Evolutionary conservation across 1,140 invertebrate genomes (phyloP), one percentile per base, ranked within the genome.

Genomic region (Brachionus sp.): DNA sequence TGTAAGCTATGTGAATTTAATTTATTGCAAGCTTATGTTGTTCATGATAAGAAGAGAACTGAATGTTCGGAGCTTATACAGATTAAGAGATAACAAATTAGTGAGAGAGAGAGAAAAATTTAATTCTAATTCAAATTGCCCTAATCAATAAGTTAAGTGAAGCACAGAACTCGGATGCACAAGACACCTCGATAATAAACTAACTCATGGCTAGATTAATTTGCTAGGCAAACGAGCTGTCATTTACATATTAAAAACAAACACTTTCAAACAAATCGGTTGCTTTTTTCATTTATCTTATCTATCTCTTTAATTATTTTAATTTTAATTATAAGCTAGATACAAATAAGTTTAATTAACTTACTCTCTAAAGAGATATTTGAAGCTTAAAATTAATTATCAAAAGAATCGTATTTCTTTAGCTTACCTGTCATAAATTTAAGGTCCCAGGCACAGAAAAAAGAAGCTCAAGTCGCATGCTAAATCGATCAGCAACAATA

Each of bases 381-480:
- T 35, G 6, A 66, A 10, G 39, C 39, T 42, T 42, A 5, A 42
- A 42, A 42, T 42, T 42, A 13, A 42, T 13, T 42, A 57, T 57
- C 50, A 57, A 57, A 57, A 57, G 50, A 57, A 1, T 57, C 50
- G 50, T 25, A 12, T n/a, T 62, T 73, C 0, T 42, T 73, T 25
- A 5, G 16, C 33, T 73, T 46, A 35, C 13, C 29, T 46, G 10
- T 46, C 23, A 6, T 46, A 13, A 19, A 13, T 50, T 46, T 46
- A 46, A 75, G 44, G 70, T 46, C 70, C 70, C 19, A 75, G 70
- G n/a, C 70, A 75, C 25, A 75, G 70, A 75, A 75, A 75, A 75
- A 75, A 75, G 42, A 75, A 75, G 10, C 10, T 3, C 4, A 75
- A 75, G 9, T 19, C 29, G 13, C 25, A 33, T 13, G 5, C 25